phyloP scores from a whole-genome alignment of 2,113 vertebrate species.

The Hypocryptadius cinnamomeus region DNA sequence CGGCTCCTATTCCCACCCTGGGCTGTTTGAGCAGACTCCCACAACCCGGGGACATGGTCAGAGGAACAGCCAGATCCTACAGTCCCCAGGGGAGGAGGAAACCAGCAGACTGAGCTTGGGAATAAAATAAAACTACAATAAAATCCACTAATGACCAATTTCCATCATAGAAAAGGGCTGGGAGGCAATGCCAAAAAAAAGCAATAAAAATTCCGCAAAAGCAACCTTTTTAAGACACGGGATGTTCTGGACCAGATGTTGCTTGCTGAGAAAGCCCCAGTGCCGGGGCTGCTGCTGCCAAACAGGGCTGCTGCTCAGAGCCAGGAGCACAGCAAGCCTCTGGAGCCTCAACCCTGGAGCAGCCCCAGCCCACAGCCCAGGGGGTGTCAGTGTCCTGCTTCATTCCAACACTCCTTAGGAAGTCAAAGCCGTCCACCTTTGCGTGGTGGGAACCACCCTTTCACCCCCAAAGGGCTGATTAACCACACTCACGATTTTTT shows the following conservation, averaged over 20 bases:
- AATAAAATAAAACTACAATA: conserved; percentile 10
- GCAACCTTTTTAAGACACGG: conserved; percentile 17
- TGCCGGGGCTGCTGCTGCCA: neutral
- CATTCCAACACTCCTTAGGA: neutral
- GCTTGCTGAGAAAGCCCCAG: neutral
- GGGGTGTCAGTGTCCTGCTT: neutral
- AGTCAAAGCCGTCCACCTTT: neutral
- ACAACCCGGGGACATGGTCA: neutral
- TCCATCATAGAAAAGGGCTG: neutral
- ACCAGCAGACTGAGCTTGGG: neutral
- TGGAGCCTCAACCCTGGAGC: neutral
- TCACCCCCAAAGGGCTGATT: neutral
- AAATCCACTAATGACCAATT: conserved; percentile 22
- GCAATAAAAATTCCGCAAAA: conserved; percentile 55
- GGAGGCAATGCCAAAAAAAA: neutral
- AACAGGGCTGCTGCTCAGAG: rapidly evolving
- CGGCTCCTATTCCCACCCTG: neutral
- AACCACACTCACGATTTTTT: neutral
- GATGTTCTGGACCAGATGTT: conserved; percentile 40
- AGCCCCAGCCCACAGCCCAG: neutral
- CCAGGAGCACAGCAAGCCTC: neutral
- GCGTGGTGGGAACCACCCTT: neutral
- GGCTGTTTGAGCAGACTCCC: neutral
- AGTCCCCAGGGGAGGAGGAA: neutral
- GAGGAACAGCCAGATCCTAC: neutral